Evolutionary conservation across 2,113 vertebrate species (phyloP), one percentile per base, ranked within the genome.

Genomic region (Forbesichthys agassizii): DNA sequence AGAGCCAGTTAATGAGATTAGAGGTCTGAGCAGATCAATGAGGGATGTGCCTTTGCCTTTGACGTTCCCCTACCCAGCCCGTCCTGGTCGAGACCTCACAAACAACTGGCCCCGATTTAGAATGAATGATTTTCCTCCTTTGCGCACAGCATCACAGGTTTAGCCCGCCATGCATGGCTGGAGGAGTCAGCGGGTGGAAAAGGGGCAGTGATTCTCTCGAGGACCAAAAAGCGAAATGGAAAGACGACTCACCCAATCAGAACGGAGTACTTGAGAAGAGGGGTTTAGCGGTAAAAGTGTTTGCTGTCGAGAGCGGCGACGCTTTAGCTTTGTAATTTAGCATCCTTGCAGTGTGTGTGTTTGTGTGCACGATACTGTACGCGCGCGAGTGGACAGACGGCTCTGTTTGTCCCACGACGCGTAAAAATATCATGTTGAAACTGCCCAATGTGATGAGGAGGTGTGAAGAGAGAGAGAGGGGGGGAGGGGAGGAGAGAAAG

Each of bases 1-100:
- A 84, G 83, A 78, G 76, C 46, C 80, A 73, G 81, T 89, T 91
- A 92, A 92, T 92, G 89, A 90, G 88, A 90, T 92, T 91, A 91
- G 85, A 89, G 83, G 74, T 70, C 73, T 73, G 78, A 64, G 36
- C 66, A 74, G 82, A 90, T 91, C 89, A 86, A 89, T 92, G 78
- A 71, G 72, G 74, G 36, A 84, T 76, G 78, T 3, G 77, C 69
- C 78, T 55, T 65, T 74, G 56, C 79, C 75, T 63, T 68, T 42
- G 36, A 70, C 73, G 63, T 75, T 85, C 84, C 80, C 77, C 82
- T 52, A 67, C 73, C 60, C 81, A 62, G 11, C 69, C n/a, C 3
- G 75, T 85, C 84, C 71, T 71, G 69, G 46, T 72, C 63, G n/a
- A 69, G 71, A 42, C 75, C 77, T 61, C 66, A 12, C 82, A 83